Evolutionary conservation across 2,888 invertebrate genomes (phyloP), one percentile per base, ranked within the genome.

Genomic region (Athalia cordata): DNA sequence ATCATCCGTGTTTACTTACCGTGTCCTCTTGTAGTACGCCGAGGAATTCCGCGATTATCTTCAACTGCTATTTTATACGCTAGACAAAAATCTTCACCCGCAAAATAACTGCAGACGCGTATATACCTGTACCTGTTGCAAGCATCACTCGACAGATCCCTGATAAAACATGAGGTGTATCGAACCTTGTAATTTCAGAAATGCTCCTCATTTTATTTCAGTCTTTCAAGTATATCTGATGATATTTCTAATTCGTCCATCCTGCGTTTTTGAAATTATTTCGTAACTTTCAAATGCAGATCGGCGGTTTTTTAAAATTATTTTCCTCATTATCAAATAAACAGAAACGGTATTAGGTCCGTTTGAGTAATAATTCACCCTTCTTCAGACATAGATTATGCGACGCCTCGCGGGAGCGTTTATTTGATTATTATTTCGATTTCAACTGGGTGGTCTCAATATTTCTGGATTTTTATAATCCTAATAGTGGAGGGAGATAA

Each of bases 381-480:
- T n/a, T 55, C 9, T 55, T 55, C 6, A 7, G 9, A 55, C 29
- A 29, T 29, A 29, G 29, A 1, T n/a, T 13, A 29, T 9, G 45
- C 8, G 13, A 4, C n/a, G 49, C 47, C 47, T 7, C 13, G 8
- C 9, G 11, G 55, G 45, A 43, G 62, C 8, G 3, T 49, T 50
- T 75, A 75, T 61, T 62, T 50, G 75, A 75, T 75, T 75, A 75
- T 52, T 75, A 64, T 75, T 64, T 64, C 47, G 62, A 64, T 75
- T 64, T 75, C 43, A n/a, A 62, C 75, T 29, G 75, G 75, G 75
- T 75, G 75, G 75, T 75, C 75, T 64, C 49, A 61, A 62, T 75
- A 75, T 75, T 75, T 75, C 62, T 75, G 52, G 75, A 75, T 75
- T 75, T 75, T 75, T 75, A 75, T 75, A 75, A 75, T 75, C 75